A percentile compares a stretch with the other conserved stretches of the same genome.
phyloP scores from a whole-genome alignment of 2,797 vertebrate species.

The Clarias fuscus region DNA sequence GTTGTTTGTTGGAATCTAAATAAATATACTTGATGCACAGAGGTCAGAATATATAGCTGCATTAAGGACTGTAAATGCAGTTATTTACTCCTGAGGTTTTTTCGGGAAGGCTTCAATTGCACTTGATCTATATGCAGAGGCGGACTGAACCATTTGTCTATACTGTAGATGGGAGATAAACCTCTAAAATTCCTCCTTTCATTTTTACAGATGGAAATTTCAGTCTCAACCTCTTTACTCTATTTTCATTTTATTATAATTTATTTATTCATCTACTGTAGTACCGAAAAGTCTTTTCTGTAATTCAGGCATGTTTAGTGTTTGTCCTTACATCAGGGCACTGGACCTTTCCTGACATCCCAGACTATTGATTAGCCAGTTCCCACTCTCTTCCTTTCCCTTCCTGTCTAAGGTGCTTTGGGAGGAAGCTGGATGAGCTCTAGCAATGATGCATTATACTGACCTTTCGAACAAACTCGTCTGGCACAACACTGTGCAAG shows the following conservation, averaged over 20 bases:
- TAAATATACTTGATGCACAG: neutral
- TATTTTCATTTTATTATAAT: neutral
- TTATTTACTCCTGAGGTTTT: neutral
- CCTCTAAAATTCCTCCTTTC: neutral
- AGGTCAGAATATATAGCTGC: neutral
- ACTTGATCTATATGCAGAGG: too few relatives aligned
- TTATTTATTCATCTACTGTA: neutral
- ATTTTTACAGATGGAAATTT: neutral
- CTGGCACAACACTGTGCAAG: slow-evolving; percentile 26
- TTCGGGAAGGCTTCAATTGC: neutral
- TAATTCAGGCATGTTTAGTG: neutral
- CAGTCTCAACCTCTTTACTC: neutral
- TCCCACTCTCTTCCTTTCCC: slow-evolving; percentile 1
- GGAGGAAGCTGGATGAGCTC: slow-evolving; percentile 21
- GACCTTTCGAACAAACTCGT: slow-evolving; percentile 40
- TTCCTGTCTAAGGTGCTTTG: slow-evolving; percentile 2
- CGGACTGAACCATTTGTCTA: neutral
- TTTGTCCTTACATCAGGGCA: neutral
- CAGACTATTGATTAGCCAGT: slow-evolving; percentile 25
- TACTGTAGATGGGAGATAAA: neutral
- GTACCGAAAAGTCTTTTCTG: neutral
- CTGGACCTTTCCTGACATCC: slow-evolving; percentile 4
- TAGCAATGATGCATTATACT: slow-evolving; percentile 44
- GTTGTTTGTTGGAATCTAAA: neutral
- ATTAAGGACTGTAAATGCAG: neutral